Percentiles rank a stretch among this genome's conserved stretches.
These are phyloP conservation scores for Alligator mississippiensis DNA, from an alignment of 2,113 vertebrate species.

Conservation along the genomic window DNA sequence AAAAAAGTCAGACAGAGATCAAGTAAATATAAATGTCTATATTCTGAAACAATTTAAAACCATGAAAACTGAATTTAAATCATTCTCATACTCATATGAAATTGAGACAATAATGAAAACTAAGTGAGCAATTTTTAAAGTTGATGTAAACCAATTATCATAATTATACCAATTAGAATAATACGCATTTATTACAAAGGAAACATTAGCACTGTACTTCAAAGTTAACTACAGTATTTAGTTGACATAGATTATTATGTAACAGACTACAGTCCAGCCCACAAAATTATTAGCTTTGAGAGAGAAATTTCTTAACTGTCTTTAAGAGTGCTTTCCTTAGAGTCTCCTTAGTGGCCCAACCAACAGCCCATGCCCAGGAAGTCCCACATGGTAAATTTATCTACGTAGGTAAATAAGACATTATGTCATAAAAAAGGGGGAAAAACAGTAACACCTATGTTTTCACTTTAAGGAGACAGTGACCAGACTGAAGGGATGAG, in stretches of 20 bases:
- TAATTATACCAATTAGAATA: not conserved
- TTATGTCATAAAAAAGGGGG: fast-evolving
- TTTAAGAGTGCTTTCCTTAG: not conserved
- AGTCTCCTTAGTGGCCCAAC: not conserved
- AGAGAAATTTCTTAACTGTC: not conserved
- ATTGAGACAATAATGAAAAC: not conserved
- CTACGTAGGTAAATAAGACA: not conserved
- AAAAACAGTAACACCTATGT: not conserved
- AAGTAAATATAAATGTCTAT: too few relatives aligned
- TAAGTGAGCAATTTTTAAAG: not conserved
- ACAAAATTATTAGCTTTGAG: not conserved
- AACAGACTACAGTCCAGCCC: not conserved
- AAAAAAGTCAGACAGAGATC: not conserved
- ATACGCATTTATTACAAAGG: not conserved
- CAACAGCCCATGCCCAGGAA: not conserved
- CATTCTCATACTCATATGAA: not conserved
- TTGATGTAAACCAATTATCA: not conserved
- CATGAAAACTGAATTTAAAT: too few relatives aligned
- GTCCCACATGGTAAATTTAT: not conserved
- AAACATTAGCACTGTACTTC: not conserved
- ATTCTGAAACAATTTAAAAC: too few relatives aligned
- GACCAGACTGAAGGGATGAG: too few relatives aligned
- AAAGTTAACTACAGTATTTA: not conserved
- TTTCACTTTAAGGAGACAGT: not conserved
- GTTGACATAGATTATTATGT: not conserved